phyloP scores from a whole-genome alignment of 2,888 invertebrate species.

The Epiblema foenella region DNA sequence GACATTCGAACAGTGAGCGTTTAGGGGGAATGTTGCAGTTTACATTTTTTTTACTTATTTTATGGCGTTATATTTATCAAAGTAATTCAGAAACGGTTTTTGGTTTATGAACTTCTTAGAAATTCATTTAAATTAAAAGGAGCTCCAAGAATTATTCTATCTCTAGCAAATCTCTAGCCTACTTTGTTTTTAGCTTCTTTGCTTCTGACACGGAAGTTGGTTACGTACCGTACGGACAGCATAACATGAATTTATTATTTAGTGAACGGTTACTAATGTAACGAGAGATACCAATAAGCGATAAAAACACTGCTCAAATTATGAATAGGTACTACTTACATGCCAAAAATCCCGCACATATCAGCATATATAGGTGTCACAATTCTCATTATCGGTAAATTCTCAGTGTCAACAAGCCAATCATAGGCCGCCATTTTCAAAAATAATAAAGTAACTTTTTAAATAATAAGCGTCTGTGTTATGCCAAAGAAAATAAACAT shows the following conservation, averaged over 20 bases:
- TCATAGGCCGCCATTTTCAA: conserved; percentile 65
- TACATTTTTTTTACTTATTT: too few relatives aligned
- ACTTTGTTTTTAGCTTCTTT: background rate
- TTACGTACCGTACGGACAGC: background rate
- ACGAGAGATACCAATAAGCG: background rate
- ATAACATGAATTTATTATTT: background rate
- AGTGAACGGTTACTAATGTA: background rate
- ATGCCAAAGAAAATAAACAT: conserved; percentile 27
- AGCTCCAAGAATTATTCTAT: background rate
- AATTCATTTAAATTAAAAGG: too few relatives aligned
- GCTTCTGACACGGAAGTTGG: background rate
- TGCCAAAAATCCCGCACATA: conserved; percentile 70
- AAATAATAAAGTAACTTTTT: background rate
- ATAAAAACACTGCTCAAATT: background rate
- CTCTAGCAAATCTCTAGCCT: background rate
- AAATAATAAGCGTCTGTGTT: conserved; percentile 12
- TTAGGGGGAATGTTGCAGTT: conserved; percentile 14
- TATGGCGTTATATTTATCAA: too few relatives aligned
- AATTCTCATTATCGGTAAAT: conserved; percentile 74
- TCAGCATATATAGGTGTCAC: conserved; percentile 66
- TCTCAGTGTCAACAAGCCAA: conserved; percentile 69
- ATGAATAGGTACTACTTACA: conserved; percentile 63
- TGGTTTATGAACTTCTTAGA: too few relatives aligned
- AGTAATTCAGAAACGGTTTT: background rate
- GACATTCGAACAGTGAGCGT: conserved; percentile 24